Evolutionary conservation across 37 sponge, comb jelly and placozoan genomes (phyloP).

Genomic region (Diacarnus erythraeanus): DNA sequence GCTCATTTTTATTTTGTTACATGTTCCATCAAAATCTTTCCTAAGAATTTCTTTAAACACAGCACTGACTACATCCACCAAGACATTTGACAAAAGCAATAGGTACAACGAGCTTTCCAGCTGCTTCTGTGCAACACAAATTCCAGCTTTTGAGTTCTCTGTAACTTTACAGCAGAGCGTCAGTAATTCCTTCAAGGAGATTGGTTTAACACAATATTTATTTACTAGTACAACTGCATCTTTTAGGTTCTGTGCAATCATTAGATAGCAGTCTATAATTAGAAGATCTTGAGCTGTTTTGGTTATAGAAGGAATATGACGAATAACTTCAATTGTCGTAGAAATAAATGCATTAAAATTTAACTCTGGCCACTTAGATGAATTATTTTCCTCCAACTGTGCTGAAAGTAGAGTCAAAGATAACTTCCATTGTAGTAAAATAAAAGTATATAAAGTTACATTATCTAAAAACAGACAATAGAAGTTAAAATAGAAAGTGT

Average conservation of each 20-base stretch:
- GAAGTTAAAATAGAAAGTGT: too few species aligned
- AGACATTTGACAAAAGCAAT: neutral
- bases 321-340: neutral
- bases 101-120: neutral
- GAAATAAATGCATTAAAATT: neutral
- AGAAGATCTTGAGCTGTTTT: neutral
- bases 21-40: neutral
- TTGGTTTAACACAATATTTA: neutral
- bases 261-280: neutral
- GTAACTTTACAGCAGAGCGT: neutral
- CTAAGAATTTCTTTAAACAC: neutral
- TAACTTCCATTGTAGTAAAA: neutral
- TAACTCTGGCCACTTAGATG: constrained; percentile 10
- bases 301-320: neutral
- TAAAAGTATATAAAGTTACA: neutral
- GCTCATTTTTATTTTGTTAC: neutral
- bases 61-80: neutral
- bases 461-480: too few species aligned
- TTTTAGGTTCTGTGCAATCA: neutral
- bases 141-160: neutral
- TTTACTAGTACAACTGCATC: neutral
- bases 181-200: neutral
- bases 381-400: neutral
- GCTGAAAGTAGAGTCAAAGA: neutral
- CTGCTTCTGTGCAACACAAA: neutral